These are phyloP conservation scores for Sebastes matsubarae DNA, from an alignment of 2,797 vertebrate genomes.

Conservation along the genomic window DNA sequence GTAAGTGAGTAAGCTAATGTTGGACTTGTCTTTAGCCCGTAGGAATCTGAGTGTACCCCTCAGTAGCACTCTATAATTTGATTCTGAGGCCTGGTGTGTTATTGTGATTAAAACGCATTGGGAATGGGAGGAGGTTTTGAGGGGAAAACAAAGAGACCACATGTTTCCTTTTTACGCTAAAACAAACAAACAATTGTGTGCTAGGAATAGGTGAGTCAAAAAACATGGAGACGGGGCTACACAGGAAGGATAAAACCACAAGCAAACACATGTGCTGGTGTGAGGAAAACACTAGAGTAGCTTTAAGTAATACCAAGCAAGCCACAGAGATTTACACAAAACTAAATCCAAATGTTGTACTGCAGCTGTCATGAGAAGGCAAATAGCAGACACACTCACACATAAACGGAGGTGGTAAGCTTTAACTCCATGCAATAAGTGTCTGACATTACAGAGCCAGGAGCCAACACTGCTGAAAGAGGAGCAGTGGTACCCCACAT, in stretches of 20 bases:
- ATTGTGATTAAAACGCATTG: neutral
- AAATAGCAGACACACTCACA: neutral
- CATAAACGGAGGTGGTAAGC: neutral
- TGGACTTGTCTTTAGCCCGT: neutral
- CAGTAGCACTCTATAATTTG: neutral
- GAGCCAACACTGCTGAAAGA: no score
- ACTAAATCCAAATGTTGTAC: neutral
- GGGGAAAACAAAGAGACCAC: neutral
- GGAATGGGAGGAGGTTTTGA: neutral
- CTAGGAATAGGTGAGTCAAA: neutral
- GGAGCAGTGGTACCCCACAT: no score
- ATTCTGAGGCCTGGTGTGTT: neutral
- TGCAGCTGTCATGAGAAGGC: neutral
- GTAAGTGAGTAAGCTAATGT: neutral
- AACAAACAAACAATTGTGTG: constrained; percentile 2
- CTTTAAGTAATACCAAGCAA: neutral
- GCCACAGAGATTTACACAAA: neutral
- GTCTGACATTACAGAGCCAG: neutral
- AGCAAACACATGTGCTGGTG: neutral
- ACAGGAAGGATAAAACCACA: neutral
- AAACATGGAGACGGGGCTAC: neutral
- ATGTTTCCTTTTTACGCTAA: neutral
- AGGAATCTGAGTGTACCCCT: neutral
- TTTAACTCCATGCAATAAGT: neutral
- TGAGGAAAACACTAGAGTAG: neutral